A percentile compares a stretch with the other conserved stretches of the same genome.
Conservation (phyloP, 1,140 invertebrate species). For the Bombus ignitus region DNA sequence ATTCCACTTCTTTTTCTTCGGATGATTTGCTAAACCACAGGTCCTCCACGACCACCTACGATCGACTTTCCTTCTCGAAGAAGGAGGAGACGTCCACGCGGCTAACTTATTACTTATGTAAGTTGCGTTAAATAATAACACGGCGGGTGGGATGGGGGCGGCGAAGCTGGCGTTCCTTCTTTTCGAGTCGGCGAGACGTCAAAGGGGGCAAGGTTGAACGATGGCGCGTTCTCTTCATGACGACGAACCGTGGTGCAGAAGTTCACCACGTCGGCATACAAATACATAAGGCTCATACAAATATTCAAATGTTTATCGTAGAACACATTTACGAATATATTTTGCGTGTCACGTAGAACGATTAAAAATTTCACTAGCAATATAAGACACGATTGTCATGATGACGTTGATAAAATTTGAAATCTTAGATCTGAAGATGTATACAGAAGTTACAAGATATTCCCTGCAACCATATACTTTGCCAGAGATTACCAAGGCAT, state of each 20-base stretch:
- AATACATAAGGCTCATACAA: too few species aligned
- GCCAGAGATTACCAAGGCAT: too few species aligned
- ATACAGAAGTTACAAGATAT: too few species aligned
- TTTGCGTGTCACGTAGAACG: too few species aligned
- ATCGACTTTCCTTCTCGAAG: background rate
- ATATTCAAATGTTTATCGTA: too few species aligned
- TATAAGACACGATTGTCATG: too few species aligned
- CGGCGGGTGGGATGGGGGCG: conserved; percentile 4
- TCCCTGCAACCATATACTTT: too few species aligned
- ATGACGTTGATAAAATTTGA: too few species aligned
- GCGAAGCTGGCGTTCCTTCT: background rate
- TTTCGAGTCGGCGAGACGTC: background rate
- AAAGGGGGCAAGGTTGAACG: background rate
- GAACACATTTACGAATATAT: too few species aligned
- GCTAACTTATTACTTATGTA: conserved; percentile 19
- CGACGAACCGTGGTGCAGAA: background rate
- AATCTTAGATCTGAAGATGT: too few species aligned
- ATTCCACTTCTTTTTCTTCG: background rate
- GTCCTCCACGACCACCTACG: background rate
- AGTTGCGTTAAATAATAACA: conserved; percentile 24
- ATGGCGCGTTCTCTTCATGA: background rate
- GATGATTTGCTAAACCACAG: background rate
- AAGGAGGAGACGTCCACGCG: background rate
- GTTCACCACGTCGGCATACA: background rate
- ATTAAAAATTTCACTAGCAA: too few species aligned